phyloP scores from a whole-genome alignment of 2,888 invertebrate species.

The Dendrolimus houi region DNA sequence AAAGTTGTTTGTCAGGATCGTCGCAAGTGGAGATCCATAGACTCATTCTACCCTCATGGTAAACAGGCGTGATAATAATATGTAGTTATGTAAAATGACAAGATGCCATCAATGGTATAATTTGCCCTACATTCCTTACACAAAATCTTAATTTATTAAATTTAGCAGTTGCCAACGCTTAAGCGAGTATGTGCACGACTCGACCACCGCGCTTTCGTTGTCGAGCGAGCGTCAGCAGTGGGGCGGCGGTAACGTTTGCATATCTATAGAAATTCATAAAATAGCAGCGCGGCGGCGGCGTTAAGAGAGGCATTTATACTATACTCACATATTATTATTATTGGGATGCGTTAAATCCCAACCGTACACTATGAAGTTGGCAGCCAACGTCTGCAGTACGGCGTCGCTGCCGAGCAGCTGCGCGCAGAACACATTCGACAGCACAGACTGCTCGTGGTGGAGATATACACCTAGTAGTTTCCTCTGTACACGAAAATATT shows the following conservation, averaged over 20 bases:
- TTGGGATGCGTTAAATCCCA: constrained; percentile 96
- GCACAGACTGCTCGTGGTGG: constrained; percentile 96
- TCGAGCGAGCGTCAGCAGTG: neutral
- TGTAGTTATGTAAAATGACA: no score
- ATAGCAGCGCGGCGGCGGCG: no score
- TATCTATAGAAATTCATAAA: neutral
- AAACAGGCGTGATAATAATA: no score
- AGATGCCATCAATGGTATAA: no score
- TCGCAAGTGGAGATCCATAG: no score
- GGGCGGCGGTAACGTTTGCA: neutral
- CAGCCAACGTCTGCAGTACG: constrained; percentile 90
- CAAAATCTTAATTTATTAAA: no score
- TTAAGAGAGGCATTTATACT: no score
- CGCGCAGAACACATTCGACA: constrained; percentile 98
- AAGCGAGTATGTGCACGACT: no score
- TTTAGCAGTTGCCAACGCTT: no score
- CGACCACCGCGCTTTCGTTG: neutral
- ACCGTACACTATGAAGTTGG: constrained; percentile 95
- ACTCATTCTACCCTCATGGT: no score
- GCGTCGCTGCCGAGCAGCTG: constrained; percentile 94
- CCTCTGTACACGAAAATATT: constrained; percentile 76
- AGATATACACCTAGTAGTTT: constrained; percentile 96
- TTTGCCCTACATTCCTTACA: no score
- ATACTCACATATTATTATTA: constrained; percentile 85
- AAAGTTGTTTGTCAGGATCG: no score